Base-by-base conservation (phyloP, 2,797 vertebrate species). In the Coracias cyanogaster region DNA sequence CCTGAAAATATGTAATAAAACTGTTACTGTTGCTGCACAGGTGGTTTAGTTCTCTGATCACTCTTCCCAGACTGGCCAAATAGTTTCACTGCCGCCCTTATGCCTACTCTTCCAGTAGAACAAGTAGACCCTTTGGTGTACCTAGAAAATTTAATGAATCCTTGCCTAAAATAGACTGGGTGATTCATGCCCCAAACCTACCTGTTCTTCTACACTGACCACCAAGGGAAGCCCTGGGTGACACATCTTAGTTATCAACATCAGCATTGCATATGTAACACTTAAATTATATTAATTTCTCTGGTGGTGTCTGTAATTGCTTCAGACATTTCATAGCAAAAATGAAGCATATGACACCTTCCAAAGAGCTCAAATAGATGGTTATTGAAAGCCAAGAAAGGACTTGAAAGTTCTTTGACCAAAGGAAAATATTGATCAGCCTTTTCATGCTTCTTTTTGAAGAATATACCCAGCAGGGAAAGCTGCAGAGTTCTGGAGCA, bases 171-270 rank as follows among this genome's bases (percentile, higher is more conserved):
- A 86, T 39, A 82, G 85, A 28, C 29, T 5, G 2, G 41, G 35
- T 97, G 95, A 96, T 81, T 95, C 93, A 95, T 55, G 17, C 24
- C 46, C 73, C 86, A 82, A 93, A 51, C 66, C 4, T 90, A 72
- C 90, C 72, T 93, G 93, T 79, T 95, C 61, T 90, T 92, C 94
- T 78, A 9, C 57, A 54, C 3, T 93, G 93, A 88, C 87, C 94
- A 90, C 58, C 76, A 71, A 93, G 65, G 82, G 57, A 94, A 95
- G 49, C 76, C 65, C 80, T 90, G 58, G 10, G 35, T 95, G 92
- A 93, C 65, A 62, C 61, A 67, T 78, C 91, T 74, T 33, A 29
- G 8, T 86, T 74, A 90, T 62, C 88, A 90, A 81, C 85, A 86
- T 83, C 65, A 83, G 86, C 77, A 78, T 10, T 89, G 70, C 46